Base-by-base conservation (phyloP, 2,888 invertebrate genomes). In the Cerceris ruficornis region DNA sequence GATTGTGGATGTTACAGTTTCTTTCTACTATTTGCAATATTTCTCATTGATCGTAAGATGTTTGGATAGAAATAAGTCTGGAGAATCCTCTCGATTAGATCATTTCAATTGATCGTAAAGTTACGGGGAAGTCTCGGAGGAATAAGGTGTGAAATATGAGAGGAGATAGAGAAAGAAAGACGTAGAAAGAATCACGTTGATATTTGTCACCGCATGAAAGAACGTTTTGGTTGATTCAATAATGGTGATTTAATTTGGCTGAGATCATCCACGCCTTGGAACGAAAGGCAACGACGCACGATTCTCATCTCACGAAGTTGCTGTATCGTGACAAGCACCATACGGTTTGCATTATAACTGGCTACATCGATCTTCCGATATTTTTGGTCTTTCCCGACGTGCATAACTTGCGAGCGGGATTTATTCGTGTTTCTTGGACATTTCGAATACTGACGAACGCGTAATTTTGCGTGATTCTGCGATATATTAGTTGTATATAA, bases 221-320 rank as follows among this genome's bases (percentile, higher is more conserved):
- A 62, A 39, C 72, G 66, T 13, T 39, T 79, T 49, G 13, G 49
- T 13, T 62, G 58, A 72, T 62, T 75, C 61, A 80, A 80, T 69
- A 39, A 80, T 80, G 75, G 28, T 28, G 61, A 75, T 81, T 75
- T 80, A 80, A 81, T 80, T 73, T 75, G 75, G 43, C 59, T 81
- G 80, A 81, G 80, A 75, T 81, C 80, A 81, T 81, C 76, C 69
- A 46, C 15, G 59, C 13, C 15, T 7, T 6, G 43, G 49, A 70
- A 42, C 28, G 59, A 76, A 57, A 65, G 60, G 60, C 62, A 14
- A 39, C 57, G 64, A 59, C 60, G 17, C 50, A n/a, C 43, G 17
- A 43, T 50, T 75, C 54, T 62, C 17, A 54, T 61, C 46, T 65
- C 43, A 52, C 39, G 61, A 15, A 49, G 52, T 75, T 77, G 66